Percentiles rank a stretch among this genome's conserved stretches.
Conservation (phyloP, 64 coral and sea anemone species). For the Pocillopora damicornis region DNA sequence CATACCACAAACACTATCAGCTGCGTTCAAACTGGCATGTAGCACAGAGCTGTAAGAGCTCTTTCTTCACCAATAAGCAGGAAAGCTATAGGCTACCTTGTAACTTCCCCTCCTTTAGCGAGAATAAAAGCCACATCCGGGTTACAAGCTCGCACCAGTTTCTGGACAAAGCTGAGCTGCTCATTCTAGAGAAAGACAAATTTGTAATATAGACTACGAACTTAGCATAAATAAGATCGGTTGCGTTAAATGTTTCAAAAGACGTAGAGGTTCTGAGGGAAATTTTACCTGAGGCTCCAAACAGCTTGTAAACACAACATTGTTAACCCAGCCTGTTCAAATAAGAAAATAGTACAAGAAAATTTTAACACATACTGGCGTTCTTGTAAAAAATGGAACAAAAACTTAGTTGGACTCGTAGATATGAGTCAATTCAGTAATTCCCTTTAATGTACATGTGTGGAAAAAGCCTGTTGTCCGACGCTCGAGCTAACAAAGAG, state of each 20-base stretch:
- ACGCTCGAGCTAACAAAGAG: too few relatives aligned
- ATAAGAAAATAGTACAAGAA: background rate
- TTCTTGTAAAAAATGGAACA: too few relatives aligned
- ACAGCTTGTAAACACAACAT: conserved; percentile 92
- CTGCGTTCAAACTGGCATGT: background rate
- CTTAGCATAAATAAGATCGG: too few relatives aligned
- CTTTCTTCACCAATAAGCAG: background rate
- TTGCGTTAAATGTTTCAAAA: too few relatives aligned
- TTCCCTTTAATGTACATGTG: too few relatives aligned
- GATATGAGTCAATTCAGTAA: too few relatives aligned
- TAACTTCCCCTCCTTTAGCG: conserved; percentile 86
- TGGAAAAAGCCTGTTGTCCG: too few relatives aligned
- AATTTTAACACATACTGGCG: too few relatives aligned
- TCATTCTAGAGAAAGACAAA: conserved; percentile 58
- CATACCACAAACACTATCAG: background rate
- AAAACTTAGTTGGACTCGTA: too few relatives aligned
- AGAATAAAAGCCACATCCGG: conserved; percentile 82
- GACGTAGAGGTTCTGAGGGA: background rate
- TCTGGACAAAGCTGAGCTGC: conserved; percentile 72
- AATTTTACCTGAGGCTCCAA: conserved; percentile 65
- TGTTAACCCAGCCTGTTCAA: conserved; percentile 73
- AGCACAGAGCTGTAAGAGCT: background rate
- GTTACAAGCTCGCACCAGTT: conserved; percentile 76
- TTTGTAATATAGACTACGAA: background rate
- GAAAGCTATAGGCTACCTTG: conserved; percentile 37